A percentile compares a stretch with the other conserved stretches of the same genome.
Conservation (phyloP, 2,888 invertebrate genomes). For the Epinotia bilunana region DNA sequence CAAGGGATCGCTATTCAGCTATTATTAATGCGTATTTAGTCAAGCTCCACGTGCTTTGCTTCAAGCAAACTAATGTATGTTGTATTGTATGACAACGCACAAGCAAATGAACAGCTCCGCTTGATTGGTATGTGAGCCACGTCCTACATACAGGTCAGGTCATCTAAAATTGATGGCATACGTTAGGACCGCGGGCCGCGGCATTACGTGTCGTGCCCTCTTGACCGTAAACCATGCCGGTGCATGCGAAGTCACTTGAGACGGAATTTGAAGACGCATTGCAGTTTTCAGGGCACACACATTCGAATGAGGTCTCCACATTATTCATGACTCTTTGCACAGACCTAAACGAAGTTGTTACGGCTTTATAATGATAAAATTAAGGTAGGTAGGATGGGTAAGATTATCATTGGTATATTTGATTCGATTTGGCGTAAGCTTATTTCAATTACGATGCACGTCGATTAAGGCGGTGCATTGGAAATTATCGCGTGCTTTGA, state of each 20-base stretch:
- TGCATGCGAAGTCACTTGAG: conserved; percentile 41
- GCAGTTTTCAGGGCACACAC: conserved; percentile 33
- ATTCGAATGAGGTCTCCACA: conserved; percentile 19
- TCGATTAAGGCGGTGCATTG: too few species aligned
- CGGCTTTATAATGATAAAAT: background rate
- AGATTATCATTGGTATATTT: background rate
- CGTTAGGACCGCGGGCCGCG: conserved; percentile 50
- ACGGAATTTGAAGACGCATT: conserved; percentile 39
- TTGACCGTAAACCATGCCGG: conserved; percentile 47
- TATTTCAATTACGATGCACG: background rate
- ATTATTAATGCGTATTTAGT: conserved; percentile 22
- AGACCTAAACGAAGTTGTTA: background rate
- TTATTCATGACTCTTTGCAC: conserved; percentile 26
- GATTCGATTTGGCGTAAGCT: background rate
- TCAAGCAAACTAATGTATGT: conserved; percentile 44
- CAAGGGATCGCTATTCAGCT: conserved; percentile 2
- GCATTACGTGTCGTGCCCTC: conserved; percentile 52
- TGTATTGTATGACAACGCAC: conserved; percentile 42
- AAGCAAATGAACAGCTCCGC: conserved; percentile 43
- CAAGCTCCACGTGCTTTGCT: conserved; percentile 20
- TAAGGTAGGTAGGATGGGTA: background rate
- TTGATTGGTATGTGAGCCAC: conserved; percentile 45
- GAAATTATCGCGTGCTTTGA: too few species aligned
- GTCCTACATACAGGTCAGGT: conserved; percentile 50
- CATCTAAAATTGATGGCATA: conserved; percentile 70